phyloP scores from a whole-genome alignment of 2,113 vertebrate genomes.

The Hypocryptadius cinnamomeus region DNA sequence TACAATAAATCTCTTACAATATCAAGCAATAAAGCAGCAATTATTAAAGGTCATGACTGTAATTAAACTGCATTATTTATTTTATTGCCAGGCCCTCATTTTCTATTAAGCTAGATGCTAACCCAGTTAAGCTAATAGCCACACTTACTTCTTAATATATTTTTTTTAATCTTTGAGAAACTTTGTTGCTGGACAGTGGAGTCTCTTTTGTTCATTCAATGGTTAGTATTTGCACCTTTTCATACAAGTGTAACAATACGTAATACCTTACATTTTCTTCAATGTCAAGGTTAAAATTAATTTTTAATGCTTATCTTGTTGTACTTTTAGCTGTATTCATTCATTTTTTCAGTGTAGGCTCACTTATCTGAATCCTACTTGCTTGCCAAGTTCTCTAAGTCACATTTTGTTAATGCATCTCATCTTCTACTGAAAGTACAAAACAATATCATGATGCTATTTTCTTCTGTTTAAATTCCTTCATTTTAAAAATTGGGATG shows the following conservation, averaged over 20 bases:
- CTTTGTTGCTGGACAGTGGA: background rate
- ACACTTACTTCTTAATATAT: background rate
- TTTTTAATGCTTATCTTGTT: background rate
- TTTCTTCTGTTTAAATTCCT: background rate
- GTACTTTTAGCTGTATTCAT: background rate
- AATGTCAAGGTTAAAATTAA: background rate
- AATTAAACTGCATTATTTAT: conserved; percentile 49
- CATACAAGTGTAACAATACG: background rate
- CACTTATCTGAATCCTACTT: background rate
- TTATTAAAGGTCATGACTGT: conserved; percentile 22
- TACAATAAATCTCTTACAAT: background rate
- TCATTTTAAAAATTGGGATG: background rate
- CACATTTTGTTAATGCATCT: background rate
- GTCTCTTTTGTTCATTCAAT: background rate
- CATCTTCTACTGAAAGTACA: background rate
- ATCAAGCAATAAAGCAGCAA: background rate
- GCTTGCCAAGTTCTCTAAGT: background rate
- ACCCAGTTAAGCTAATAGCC: background rate
- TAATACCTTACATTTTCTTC: background rate
- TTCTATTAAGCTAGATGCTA: conserved; percentile 4
- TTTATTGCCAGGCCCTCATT: background rate
- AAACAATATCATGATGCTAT: background rate
- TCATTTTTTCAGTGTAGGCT: background rate
- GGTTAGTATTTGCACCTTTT: background rate
- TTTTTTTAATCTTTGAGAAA: background rate